Evolutionary conservation across 2,113 vertebrate genomes (phyloP).

Genomic region (Onychostoma macrolepis): DNA sequence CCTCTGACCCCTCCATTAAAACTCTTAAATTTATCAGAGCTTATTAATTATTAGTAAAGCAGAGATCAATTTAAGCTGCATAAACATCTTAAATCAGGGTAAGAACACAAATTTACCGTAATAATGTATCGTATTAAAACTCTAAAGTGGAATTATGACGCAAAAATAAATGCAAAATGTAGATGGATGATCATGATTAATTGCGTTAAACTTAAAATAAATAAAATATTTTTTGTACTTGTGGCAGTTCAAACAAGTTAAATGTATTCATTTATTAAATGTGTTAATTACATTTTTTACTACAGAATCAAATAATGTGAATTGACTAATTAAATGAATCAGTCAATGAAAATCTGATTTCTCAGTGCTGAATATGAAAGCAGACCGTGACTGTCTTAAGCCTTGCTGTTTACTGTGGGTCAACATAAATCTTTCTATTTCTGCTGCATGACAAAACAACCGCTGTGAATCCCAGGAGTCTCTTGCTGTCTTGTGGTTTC

Average conservation of each 20-base stretch:
- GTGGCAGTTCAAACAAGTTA: not conserved
- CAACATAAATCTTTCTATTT: slow-evolving; percentile 1
- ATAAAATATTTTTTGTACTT: not conserved
- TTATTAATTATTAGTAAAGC: not conserved
- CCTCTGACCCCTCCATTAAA: not conserved
- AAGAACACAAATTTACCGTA: not conserved
- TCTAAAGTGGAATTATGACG: not conserved
- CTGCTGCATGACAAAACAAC: slow-evolving; percentile 12
- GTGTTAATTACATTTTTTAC: too few species aligned
- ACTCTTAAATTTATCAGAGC: not conserved
- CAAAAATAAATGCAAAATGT: not conserved
- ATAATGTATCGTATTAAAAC: not conserved
- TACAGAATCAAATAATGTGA: not conserved
- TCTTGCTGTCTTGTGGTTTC: not conserved
- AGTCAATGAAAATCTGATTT: not conserved
- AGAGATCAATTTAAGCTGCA: not conserved
- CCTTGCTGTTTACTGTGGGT: not conserved
- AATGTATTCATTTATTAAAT: too few species aligned
- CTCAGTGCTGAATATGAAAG: not conserved
- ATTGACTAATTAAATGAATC: not conserved
- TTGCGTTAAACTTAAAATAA: too few species aligned
- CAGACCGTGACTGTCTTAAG: not conserved
- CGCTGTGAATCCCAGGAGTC: not conserved
- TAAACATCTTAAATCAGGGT: not conserved
- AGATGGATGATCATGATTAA: not conserved